Percentiles rank a stretch among this genome's conserved stretches.
phyloP scores from a whole-genome alignment of 2,797 vertebrate genomes.

The Mycteria americana region DNA sequence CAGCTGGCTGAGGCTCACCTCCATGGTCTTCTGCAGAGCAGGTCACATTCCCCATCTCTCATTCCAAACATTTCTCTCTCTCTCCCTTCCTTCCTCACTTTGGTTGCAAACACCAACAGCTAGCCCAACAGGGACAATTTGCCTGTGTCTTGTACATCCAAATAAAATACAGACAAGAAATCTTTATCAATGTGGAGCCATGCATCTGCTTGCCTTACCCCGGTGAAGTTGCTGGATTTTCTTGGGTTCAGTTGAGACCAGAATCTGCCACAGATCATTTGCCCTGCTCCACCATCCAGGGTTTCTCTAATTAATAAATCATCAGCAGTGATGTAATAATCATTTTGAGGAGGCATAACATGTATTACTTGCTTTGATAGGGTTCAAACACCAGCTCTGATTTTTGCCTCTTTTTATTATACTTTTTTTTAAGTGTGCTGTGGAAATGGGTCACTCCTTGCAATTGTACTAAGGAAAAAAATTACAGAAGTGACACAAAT shows the following conservation, averaged over 20 bases:
- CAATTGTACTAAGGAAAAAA: constrained; percentile 62
- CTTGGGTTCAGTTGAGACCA: neutral
- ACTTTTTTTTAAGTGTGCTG: neutral
- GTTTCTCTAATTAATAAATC: neutral
- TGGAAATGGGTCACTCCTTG: constrained; percentile 55
- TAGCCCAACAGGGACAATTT: no score
- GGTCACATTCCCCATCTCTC: neutral
- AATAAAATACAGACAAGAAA: neutral
- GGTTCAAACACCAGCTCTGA: constrained; percentile 18
- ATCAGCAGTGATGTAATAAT: neutral
- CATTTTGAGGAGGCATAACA: neutral
- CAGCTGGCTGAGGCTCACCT: neutral
- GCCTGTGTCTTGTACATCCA: neutral
- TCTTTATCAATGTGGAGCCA: neutral
- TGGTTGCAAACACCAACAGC: neutral
- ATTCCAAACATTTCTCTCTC: neutral
- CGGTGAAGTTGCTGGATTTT: neutral
- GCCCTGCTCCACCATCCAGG: neutral
- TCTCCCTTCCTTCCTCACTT: neutral
- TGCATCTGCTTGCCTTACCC: neutral
- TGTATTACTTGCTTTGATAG: neutral
- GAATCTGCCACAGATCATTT: neutral
- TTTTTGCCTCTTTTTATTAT: neutral
- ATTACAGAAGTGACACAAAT: constrained; percentile 74
- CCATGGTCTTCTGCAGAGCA: neutral